phyloP scores from a whole-genome alignment of 2,113 vertebrate genomes.

The Nansenia antarctica region DNA sequence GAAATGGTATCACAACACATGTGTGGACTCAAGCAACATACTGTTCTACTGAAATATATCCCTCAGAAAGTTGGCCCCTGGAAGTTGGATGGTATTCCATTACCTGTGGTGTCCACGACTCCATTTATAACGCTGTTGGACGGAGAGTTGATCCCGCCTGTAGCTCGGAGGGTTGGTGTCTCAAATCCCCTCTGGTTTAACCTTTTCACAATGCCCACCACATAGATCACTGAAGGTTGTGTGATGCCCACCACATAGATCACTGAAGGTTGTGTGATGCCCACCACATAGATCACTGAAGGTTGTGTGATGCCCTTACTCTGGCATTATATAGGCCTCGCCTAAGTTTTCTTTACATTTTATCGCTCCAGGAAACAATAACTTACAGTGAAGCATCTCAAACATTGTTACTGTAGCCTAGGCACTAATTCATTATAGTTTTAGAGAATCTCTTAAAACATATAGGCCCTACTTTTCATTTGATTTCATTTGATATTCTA shows the following conservation, averaged over 20 bases:
- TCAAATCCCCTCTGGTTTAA: not conserved
- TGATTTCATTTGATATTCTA: no score
- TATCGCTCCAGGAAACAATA: not conserved
- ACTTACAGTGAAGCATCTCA: not conserved
- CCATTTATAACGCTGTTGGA: constrained; percentile 33
- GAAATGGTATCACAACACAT: constrained; percentile 14
- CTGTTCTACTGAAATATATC: constrained; percentile 27
- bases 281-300: no score
- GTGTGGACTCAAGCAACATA: constrained; percentile 27
- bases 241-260: no score
- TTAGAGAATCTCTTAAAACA: not conserved
- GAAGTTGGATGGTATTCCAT: constrained; percentile 14
- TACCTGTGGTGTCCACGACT: constrained; percentile 31
- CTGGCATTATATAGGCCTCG: no score
- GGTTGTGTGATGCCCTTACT: no score
- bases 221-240: no score
- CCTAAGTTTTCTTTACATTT: no score
- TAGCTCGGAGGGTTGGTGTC: not conserved
- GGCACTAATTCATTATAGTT: not conserved
- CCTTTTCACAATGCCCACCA: not conserved
- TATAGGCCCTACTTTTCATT: no score
- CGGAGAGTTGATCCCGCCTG: not conserved
- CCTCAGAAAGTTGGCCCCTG: constrained; percentile 26
- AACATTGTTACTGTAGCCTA: not conserved
- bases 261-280: no score